These are phyloP conservation scores for Dipodomys ordii DNA, from an alignment of 2,113 vertebrate genomes.

Conservation along the genomic window DNA sequence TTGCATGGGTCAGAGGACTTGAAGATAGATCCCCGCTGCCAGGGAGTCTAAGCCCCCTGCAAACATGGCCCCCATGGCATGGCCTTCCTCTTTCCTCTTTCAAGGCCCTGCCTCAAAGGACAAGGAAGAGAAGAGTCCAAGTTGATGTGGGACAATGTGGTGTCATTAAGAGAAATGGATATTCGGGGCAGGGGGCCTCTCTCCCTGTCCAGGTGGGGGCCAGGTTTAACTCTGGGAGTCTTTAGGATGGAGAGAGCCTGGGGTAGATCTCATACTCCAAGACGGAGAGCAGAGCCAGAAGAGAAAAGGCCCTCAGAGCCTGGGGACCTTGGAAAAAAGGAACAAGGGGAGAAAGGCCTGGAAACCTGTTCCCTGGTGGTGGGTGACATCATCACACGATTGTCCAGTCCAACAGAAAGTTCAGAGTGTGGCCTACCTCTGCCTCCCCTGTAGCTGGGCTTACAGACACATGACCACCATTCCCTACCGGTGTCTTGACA, in stretches of 20 bases:
- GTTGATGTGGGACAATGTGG: constrained; percentile 53
- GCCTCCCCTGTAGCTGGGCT: too few relatives aligned
- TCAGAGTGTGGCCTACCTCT: not conserved
- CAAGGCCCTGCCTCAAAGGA: constrained; percentile 51
- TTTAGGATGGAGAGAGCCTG: not conserved
- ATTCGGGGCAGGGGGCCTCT: not conserved
- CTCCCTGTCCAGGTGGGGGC: too few relatives aligned
- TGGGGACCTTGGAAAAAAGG: not conserved
- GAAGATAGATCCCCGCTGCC: constrained; percentile 73
- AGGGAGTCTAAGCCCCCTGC: constrained; percentile 39
- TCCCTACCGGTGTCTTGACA: too few relatives aligned
- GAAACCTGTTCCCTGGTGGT: too few relatives aligned
- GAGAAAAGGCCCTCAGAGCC: not conserved
- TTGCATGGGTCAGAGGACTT: constrained; percentile 72
- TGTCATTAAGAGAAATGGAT: constrained; percentile 53
- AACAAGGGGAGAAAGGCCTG: too few relatives aligned
- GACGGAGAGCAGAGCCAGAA: not conserved
- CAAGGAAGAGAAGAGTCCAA: constrained; percentile 54
- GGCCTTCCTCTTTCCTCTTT: not conserved
- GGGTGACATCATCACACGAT: not conserved
- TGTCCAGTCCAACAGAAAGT: not conserved
- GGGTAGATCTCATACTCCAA: not conserved
- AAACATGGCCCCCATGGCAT: constrained; percentile 43
- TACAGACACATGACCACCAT: too few relatives aligned
- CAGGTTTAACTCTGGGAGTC: not conserved